Evolutionary conservation across 2,797 vertebrate species (phyloP).

Genomic region (Scleropages formosus): DNA sequence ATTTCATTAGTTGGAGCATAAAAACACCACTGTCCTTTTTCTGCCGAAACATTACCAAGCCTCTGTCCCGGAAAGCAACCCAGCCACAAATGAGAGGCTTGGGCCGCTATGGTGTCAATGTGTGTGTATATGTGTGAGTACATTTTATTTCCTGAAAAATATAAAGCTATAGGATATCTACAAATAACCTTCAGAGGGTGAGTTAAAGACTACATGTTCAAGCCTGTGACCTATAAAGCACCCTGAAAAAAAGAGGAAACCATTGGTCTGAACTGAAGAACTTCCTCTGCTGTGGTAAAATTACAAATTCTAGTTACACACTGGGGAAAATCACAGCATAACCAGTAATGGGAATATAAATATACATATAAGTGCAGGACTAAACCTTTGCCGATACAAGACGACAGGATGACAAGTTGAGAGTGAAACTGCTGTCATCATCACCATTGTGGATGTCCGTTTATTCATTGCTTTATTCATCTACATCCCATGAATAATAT

Average conservation of each 20-base stretch:
- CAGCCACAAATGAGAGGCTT: conserved; percentile 20
- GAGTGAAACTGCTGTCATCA: neutral
- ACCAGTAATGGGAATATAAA: conserved; percentile 1
- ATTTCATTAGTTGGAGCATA: neutral
- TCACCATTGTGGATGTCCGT: conserved; percentile 41
- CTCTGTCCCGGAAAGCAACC: neutral
- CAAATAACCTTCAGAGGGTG: neutral
- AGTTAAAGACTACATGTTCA: conserved; percentile 8
- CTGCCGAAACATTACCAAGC: conserved; percentile 21
- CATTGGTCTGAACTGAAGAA: neutral
- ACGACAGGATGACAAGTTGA: neutral
- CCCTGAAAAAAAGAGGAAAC: neutral
- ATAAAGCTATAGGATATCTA: conserved; percentile 12
- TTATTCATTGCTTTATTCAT: conserved; percentile 66
- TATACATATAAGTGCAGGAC: conserved; percentile 14
- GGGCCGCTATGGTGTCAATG: neutral
- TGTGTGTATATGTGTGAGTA: neutral
- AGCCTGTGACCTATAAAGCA: conserved; percentile 4
- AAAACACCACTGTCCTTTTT: conserved; percentile 14
- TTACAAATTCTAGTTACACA: neutral
- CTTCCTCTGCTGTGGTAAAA: conserved; percentile 11
- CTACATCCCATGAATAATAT: conserved; percentile 71
- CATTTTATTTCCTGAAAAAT: neutral
- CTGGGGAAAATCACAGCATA: neutral
- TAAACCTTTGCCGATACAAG: conserved; percentile 24